A percentile compares a stretch with the other conserved stretches of the same genome.
Conservation (phyloP, 2,113 vertebrate species). For the Ammodramus savannarum region DNA sequence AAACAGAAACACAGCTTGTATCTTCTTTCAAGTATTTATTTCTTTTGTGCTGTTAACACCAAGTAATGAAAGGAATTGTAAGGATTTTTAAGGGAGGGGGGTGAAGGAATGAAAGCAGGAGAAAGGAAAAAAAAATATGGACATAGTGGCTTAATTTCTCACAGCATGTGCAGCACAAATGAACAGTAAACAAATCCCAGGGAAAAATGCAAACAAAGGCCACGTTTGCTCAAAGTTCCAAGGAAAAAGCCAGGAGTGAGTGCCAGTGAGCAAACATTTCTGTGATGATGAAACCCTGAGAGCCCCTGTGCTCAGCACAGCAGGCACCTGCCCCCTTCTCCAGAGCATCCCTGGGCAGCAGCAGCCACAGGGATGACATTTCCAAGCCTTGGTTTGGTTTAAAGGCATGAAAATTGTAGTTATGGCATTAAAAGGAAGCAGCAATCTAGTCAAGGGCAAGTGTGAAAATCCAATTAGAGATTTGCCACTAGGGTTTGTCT, state of each 20-base stretch:
- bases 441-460: not conserved
- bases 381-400: not conserved
- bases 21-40: conserved; percentile 56
- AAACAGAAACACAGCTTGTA: conserved; percentile 60
- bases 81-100: not conserved
- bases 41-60: conserved; percentile 63
- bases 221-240: not conserved
- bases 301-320: not conserved
- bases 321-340: not conserved
- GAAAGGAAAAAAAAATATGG: not conserved
- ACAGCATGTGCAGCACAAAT: conserved; percentile 40
- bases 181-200: conserved; percentile 40
- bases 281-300: not conserved
- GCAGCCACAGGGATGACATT: not conserved
- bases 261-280: not conserved
- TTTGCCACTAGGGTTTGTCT: not conserved
- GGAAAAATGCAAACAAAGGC: conserved; percentile 57
- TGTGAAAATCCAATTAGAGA: not conserved
- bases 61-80: conserved; percentile 68
- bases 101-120: conserved; percentile 15
- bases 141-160: conserved; percentile 30
- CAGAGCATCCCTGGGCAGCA: not conserved
- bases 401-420: not conserved
- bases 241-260: not conserved
- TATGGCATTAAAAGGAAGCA: not conserved